Base-by-base conservation (phyloP, 1,140 invertebrate genomes). In the Cydia pomonella region DNA sequence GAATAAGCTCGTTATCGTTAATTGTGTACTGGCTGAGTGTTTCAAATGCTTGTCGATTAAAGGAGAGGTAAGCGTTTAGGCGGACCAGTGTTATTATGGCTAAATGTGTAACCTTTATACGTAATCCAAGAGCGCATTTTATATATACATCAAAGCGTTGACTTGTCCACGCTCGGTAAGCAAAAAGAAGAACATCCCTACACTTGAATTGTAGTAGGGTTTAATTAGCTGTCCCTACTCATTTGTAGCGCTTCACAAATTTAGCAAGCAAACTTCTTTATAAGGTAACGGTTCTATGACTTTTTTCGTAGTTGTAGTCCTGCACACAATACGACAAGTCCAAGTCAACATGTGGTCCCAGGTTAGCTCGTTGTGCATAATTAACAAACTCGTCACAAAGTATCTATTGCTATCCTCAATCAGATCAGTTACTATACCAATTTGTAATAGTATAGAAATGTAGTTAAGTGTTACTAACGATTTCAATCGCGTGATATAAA, bases 281-380 rank as follows among this genome's bases (percentile, higher is more conserved):
- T 76, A 81, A 81, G 69, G 47, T 53, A 44, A 63, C 18, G 53
- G 13, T 13, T 50, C 1, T 41, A 18, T n/a, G 33, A 44, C 38
- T 78, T 69, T 62, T 72, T 64, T 66, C 78, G 75, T 74, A 83
- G 77, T 83, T 81, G 72, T 73, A 73, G 72, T 73, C 50, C 50
- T 73, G 75, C 72, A 74, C 27, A 77, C 78, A 74, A 79, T 75
- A 63, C 44, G 77, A 75, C 66, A 75, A 53, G 66, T 76, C 74
- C 10, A 59, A 63, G 18, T 50, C 59, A 82, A 84, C n/a, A 84
- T 84, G 82, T 82, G 81, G 77, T 82, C 71, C 76, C 80, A 80
- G 78, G 82, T 84, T 33, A 59, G 53, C 53, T 23, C 53, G 1
- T 21, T 53, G n/a, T 18, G 13, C 5, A 53, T 53, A 59, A 23